These are phyloP conservation scores for Cryptoprocta ferox DNA, from an alignment of 2,797 vertebrate species.

Conservation along the genomic window DNA sequence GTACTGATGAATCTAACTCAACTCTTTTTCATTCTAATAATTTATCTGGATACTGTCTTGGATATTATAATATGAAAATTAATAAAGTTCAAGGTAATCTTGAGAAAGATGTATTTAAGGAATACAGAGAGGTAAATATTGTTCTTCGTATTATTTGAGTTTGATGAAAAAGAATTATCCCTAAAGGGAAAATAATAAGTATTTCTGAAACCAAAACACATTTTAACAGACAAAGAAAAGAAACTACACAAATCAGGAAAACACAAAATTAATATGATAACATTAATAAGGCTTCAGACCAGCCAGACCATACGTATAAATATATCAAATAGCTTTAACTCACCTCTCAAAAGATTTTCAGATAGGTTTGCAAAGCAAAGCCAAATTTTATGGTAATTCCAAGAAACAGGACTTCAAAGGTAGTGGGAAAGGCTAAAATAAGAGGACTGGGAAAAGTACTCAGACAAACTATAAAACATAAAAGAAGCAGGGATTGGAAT, in stretches of 20 bases:
- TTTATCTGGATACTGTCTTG: neutral
- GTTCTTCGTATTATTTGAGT: neutral
- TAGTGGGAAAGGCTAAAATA: neutral
- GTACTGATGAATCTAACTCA: neutral
- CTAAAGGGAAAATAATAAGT: neutral
- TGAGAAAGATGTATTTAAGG: neutral
- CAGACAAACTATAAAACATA: neutral
- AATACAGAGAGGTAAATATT: neutral
- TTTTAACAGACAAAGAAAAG: neutral
- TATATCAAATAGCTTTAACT: neutral
- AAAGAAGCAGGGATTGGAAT: neutral
- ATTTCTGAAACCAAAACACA: neutral
- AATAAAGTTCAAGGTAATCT: neutral
- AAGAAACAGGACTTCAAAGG: neutral
- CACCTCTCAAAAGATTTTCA: no score
- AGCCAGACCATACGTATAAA: neutral
- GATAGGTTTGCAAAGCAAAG: neutral
- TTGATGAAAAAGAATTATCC: neutral
- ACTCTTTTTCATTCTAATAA: neutral
- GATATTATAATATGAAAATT: neutral
- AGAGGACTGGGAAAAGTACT: neutral
- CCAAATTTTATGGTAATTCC: neutral
- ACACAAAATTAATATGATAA: neutral
- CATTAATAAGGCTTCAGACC: neutral
- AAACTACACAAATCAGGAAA: neutral